These are phyloP conservation scores for Hoplodrina ambigua DNA, from an alignment of 2,888 invertebrate species.

Conservation along the genomic window DNA sequence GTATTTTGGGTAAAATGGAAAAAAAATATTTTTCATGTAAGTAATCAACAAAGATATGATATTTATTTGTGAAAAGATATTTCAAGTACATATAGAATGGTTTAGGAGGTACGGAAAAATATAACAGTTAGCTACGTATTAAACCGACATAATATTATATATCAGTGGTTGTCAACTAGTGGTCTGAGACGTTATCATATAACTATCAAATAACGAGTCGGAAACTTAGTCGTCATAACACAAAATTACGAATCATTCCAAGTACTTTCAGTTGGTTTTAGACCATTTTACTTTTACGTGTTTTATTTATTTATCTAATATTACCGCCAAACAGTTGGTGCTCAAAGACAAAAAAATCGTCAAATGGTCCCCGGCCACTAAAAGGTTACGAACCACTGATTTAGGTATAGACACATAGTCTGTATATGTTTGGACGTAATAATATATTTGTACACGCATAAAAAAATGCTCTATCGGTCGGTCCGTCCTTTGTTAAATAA, in stretches of 20 bases:
- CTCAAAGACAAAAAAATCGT: too few species aligned
- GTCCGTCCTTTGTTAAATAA: slow-evolving; percentile 90
- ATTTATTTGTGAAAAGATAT: background rate
- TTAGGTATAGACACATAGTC: slow-evolving; percentile 47
- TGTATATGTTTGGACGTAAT: slow-evolving; percentile 73
- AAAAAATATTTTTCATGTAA: background rate
- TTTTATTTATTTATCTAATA: too few species aligned
- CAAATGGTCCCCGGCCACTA: too few species aligned
- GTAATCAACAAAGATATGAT: background rate
- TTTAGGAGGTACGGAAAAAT: background rate
- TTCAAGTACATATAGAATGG: background rate
- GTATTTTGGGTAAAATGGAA: background rate
- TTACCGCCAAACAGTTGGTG: too few species aligned
- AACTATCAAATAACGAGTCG: too few species aligned
- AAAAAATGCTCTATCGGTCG: slow-evolving; percentile 89
- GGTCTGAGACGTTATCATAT: too few species aligned
- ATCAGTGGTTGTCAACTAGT: too few species aligned
- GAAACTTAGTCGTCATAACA: too few species aligned
- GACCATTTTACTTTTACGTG: too few species aligned
- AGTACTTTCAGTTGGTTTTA: too few species aligned
- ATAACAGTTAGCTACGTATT: slow-evolving; percentile 21
- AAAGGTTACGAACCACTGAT: slow-evolving; percentile 2
- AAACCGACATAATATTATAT: too few species aligned
- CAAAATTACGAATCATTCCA: too few species aligned
- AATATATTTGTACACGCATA: slow-evolving; percentile 88